Conservation (phyloP, 2,888 invertebrate genomes). For the Heliconius sara region DNA sequence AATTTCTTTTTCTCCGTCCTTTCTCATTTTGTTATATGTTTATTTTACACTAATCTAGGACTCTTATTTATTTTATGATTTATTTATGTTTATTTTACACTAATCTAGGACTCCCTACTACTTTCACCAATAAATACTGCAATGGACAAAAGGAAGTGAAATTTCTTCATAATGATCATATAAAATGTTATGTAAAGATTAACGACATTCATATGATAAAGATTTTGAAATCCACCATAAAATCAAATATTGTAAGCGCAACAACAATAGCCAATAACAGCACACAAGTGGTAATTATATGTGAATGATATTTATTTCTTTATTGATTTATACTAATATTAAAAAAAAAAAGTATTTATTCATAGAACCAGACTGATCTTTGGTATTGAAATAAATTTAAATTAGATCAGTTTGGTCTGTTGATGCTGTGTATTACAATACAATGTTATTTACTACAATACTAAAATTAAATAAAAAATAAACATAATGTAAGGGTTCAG, state of each 20-base stretch:
- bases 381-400: background rate
- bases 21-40: background rate
- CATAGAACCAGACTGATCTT: background rate
- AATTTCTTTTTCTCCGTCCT: background rate
- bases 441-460: too few species aligned
- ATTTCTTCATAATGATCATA: slow-evolving; percentile 65
- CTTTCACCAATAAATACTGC: slow-evolving; percentile 68
- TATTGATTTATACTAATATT: background rate
- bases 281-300: slow-evolving; percentile 61
- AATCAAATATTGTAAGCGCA: slow-evolving; percentile 64
- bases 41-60: slow-evolving; percentile 57
- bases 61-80: too few species aligned
- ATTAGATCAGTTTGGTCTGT: too few species aligned
- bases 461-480: too few species aligned
- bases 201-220: slow-evolving; percentile 72
- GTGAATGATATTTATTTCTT: slow-evolving; percentile 8
- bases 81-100: background rate
- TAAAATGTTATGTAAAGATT: slow-evolving; percentile 66
- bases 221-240: slow-evolving; percentile 60
- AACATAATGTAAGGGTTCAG: background rate
- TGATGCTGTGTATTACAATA: too few species aligned
- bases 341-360: too few species aligned
- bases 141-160: slow-evolving; percentile 61
- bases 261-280: slow-evolving; percentile 60
- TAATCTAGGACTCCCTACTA: slow-evolving; percentile 66